phyloP scores from a whole-genome alignment of 2,113 vertebrate genomes.

The Callipepla squamata region DNA sequence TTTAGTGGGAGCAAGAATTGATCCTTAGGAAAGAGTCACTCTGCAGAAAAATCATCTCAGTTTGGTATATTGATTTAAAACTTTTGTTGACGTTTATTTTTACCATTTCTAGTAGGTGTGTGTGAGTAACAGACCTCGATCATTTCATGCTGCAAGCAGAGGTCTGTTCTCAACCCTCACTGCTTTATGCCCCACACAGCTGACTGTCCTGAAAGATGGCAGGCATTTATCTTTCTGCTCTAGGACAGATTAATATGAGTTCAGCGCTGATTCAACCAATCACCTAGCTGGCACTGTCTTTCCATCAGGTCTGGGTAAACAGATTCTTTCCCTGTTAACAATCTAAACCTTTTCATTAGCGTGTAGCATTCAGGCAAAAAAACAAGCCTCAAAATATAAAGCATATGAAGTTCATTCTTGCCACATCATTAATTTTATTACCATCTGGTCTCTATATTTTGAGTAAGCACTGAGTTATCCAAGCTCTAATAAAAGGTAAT shows the following conservation, averaged over 20 bases:
- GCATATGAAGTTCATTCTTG: slow-evolving; percentile 51
- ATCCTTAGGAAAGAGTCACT: neutral
- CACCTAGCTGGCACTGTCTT: neutral
- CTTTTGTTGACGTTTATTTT: neutral
- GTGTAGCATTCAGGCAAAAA: slow-evolving; percentile 30
- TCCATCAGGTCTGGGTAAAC: slow-evolving; percentile 28
- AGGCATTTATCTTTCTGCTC: neutral
- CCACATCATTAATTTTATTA: slow-evolving; percentile 64
- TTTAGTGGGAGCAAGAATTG: neutral
- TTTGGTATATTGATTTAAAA: neutral
- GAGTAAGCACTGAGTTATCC: slow-evolving; percentile 1
- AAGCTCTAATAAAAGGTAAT: slow-evolving; percentile 53
- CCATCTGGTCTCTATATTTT: slow-evolving; percentile 60
- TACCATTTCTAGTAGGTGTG: neutral
- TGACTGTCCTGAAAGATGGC: neutral
- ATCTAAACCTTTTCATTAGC: slow-evolving; percentile 9
- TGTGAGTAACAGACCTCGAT: neutral
- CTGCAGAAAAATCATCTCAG: neutral
- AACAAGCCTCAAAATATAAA: slow-evolving; percentile 34
- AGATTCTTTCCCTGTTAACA: slow-evolving; percentile 10
- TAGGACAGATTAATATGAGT: neutral
- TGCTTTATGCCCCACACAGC: neutral
- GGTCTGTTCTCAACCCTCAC: neutral
- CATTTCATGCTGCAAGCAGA: neutral
- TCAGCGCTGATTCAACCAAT: neutral